Evolutionary conservation across 2,888 invertebrate genomes (phyloP), one percentile per base, ranked within the genome.

Genomic region (Thymelicus lineola): DNA sequence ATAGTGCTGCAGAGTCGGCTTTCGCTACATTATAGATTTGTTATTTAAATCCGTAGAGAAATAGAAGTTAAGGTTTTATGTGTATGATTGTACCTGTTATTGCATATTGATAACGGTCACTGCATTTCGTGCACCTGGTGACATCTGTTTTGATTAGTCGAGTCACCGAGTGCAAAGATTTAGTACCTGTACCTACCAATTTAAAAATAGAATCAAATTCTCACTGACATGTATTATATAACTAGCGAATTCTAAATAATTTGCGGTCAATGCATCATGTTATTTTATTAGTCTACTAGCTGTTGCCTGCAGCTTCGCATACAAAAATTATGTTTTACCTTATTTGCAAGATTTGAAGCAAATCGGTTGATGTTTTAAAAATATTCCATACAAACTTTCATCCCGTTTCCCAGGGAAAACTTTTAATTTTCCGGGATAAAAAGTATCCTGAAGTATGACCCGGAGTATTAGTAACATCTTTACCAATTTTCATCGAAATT

Each of bases 1-100:
- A 17, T 14, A 14, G 2, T 5, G 7, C 6, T 6, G 6, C 28
- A 59, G 36, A n/a, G 58, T 64, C 9, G 20, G 1, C 12, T 69
- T 59, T 64, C 3, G 42, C 5, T 1, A 10, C 14, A 6, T 20
- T 0, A 12, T 28, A 4, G 12, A 35, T 64, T 69, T 69, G 63
- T 63, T 69, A 69, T 69, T 63, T 69, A 64, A 69, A 59, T 69
- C 58, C 50, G 28, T 12, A 7, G 60, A 63, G 68, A 38, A 69
- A 69, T 64, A 63, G 63, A 69, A 50, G 63, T 64, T 69, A 63
- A 69, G 69, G 63, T 69, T 69, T n/a, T 69, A 69, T 64, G 69
- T 59, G 63, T 55, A 15, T 38, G 48, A 48, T 58, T 69, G 69
- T 64, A 69, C 69, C 58, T 59, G 69, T 64, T 69, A 69, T 64